Evolutionary conservation across 2,888 invertebrate species (phyloP).

Genomic region (Pinctada fucata): DNA sequence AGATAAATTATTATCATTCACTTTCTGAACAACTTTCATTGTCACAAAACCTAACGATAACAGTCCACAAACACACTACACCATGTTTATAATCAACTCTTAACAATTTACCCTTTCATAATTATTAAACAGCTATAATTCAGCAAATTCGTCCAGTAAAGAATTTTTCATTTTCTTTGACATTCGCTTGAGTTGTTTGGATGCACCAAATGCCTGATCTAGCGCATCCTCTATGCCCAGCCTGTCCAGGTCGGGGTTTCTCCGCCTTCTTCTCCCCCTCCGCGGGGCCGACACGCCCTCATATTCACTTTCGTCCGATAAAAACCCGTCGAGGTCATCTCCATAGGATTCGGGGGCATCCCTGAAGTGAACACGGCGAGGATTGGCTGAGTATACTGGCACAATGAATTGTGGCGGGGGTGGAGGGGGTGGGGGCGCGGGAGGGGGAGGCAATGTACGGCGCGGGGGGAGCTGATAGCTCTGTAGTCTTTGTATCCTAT

Average conservation of each 20-base stretch:
- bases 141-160: conserved; percentile 63
- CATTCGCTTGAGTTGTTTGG: conserved; percentile 66
- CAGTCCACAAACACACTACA: too few species aligned
- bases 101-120: not conserved
- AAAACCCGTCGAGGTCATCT: conserved; percentile 61
- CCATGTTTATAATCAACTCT: too few species aligned
- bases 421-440: conserved; percentile 55
- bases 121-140: not conserved
- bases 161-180: conserved; percentile 69
- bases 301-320: conserved; percentile 61
- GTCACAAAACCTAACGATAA: too few species aligned
- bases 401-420: conserved; percentile 54
- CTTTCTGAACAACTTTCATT: too few species aligned
- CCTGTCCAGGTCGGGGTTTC: conserved; percentile 51
- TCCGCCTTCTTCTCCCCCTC: conserved; percentile 46
- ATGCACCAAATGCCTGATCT: conserved; percentile 60
- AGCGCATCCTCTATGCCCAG: conserved; percentile 63
- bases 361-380: conserved; percentile 55
- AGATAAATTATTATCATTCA: too few species aligned
- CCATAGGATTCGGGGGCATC: conserved; percentile 56
- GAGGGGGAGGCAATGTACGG: conserved; percentile 50
- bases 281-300: conserved; percentile 52
- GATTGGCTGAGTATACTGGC: conserved; percentile 54
- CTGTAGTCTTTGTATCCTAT: conserved; percentile 62
- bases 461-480: conserved; percentile 62